Conservation (phyloP, 2,113 vertebrate species). For the Hepsetus odoe region DNA sequence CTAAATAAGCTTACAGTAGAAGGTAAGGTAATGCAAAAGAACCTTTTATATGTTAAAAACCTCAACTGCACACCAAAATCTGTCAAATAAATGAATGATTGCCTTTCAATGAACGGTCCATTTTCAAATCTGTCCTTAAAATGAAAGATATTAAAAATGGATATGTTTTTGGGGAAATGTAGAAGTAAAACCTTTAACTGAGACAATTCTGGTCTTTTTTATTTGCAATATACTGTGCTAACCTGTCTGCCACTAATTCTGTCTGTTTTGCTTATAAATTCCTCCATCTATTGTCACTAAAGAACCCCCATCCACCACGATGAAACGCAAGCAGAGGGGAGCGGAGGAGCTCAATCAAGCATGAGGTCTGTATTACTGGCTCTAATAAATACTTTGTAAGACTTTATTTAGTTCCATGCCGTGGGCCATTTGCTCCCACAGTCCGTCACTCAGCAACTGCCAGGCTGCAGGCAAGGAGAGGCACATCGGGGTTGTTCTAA, state of each 20-base stretch:
- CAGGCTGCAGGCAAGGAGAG: constrained; percentile 43
- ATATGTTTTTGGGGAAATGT: too few relatives aligned
- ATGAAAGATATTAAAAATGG: too few relatives aligned
- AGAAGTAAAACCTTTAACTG: too few relatives aligned
- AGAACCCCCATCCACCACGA: neutral
- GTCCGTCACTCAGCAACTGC: constrained; percentile 58
- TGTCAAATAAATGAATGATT: too few relatives aligned
- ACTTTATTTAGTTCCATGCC: constrained; percentile 60
- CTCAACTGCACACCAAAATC: too few relatives aligned
- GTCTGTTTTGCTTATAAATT: constrained; percentile 32
- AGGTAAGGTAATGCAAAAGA: too few relatives aligned
- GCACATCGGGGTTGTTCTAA: constrained; percentile 47
- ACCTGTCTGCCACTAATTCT: constrained; percentile 24
- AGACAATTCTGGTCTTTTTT: constrained; percentile 8
- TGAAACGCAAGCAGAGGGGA: constrained; percentile 10
- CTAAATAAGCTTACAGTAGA: too few relatives aligned
- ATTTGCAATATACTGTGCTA: neutral
- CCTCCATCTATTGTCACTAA: constrained; percentile 8
- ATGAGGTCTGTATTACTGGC: constrained; percentile 51
- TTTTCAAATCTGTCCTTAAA: too few relatives aligned
- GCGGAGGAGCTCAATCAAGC: constrained; percentile 38
- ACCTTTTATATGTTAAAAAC: too few relatives aligned
- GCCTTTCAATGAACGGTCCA: too few relatives aligned
- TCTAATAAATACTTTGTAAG: constrained; percentile 57
- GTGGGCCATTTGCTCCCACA: constrained; percentile 57